Evolutionary conservation across 1,140 invertebrate species (phyloP).

Genomic region (Caenorhabditis remanei): DNA sequence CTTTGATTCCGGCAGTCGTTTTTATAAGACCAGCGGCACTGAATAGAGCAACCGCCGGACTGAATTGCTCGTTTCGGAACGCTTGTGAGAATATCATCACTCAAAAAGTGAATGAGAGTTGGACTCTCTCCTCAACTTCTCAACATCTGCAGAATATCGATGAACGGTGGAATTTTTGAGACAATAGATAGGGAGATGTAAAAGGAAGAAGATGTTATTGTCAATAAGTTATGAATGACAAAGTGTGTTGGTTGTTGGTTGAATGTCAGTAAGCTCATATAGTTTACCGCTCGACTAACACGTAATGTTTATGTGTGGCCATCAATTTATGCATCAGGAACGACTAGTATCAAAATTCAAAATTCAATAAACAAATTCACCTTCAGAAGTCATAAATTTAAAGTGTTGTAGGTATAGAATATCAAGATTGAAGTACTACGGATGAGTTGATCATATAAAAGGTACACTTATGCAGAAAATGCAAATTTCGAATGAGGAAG

Average conservation of each 20-base stretch:
- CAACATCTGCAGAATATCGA: conserved; percentile 36
- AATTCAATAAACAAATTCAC: not conserved
- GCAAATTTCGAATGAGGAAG: not conserved
- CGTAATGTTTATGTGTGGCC: not conserved
- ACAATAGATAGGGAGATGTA: not conserved
- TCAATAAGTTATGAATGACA: conserved; percentile 35
- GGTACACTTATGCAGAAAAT: not conserved
- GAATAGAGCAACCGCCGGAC: conserved; percentile 72
- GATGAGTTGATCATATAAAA: not conserved
- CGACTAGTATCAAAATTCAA: not conserved
- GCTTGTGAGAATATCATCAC: conserved; percentile 71
- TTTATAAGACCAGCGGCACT: conserved; percentile 71
- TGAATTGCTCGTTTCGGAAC: conserved; percentile 71
- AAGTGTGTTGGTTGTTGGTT: not conserved
- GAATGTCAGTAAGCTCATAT: conserved; percentile 2
- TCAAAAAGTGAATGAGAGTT: conserved; percentile 4
- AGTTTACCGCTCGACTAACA: too few relatives aligned
- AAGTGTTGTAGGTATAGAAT: not conserved
- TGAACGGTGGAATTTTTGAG: not conserved
- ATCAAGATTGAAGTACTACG: not conserved
- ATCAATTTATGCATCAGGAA: too few relatives aligned
- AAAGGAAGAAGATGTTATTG: not conserved
- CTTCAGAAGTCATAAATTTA: not conserved
- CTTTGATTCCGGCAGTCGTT: conserved; percentile 71
- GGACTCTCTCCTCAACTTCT: not conserved